Percentiles rank a stretch among this genome's conserved stretches.
phyloP scores from a whole-genome alignment of 2,888 invertebrate species.

The Melanchra persicariae region DNA sequence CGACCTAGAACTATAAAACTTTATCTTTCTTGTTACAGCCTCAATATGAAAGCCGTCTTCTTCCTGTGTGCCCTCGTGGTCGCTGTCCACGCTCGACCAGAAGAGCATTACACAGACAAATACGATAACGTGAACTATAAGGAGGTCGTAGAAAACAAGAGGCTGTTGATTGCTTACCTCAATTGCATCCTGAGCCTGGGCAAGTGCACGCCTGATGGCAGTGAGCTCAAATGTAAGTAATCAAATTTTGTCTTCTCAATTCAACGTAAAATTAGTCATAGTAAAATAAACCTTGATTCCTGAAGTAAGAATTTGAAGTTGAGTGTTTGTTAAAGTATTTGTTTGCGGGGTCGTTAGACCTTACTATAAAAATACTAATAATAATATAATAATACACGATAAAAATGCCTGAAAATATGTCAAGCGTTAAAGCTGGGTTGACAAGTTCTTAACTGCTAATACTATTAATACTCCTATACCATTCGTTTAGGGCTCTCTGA shows the following conservation, averaged over 20 bases:
- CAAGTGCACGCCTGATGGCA: constrained; percentile 92
- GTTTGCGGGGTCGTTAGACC: too few species aligned
- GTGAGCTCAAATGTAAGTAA: constrained; percentile 92
- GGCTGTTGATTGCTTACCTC: constrained; percentile 91
- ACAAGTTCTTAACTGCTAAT: too few species aligned
- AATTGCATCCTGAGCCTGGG: constrained; percentile 92
- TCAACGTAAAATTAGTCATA: background rate
- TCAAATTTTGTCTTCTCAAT: background rate
- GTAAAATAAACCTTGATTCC: too few species aligned
- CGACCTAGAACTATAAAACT: background rate
- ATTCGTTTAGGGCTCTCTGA: too few species aligned
- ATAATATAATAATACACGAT: too few species aligned
- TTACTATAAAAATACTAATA: too few species aligned
- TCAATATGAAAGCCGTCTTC: constrained; percentile 72
- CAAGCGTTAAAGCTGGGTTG: too few species aligned
- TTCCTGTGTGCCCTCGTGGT: constrained; percentile 73
- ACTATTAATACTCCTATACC: too few species aligned
- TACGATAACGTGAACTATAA: constrained; percentile 82
- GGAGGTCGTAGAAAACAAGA: constrained; percentile 91
- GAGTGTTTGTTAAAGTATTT: too few species aligned
- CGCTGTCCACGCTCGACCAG: constrained; percentile 66
- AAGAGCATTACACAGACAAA: constrained; percentile 79
- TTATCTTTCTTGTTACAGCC: constrained; percentile 9
- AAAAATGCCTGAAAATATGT: too few species aligned
- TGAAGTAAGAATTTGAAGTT: too few species aligned